phyloP scores from a whole-genome alignment of 2,888 invertebrate genomes.

The Polia nebulosa region DNA sequence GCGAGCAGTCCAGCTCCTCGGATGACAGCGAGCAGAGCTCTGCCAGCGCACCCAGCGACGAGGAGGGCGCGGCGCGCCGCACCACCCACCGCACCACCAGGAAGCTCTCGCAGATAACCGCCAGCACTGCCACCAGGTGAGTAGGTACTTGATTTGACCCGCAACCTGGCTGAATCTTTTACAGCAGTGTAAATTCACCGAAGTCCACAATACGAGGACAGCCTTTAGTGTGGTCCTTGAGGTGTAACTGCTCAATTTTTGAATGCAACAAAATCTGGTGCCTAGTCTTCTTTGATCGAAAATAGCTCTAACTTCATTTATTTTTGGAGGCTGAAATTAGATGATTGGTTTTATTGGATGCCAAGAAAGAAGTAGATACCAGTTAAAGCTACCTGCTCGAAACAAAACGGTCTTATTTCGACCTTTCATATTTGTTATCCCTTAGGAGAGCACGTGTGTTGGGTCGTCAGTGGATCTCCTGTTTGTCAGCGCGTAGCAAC shows the following conservation, averaged over 20 bases:
- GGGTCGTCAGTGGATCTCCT: slow-evolving; percentile 94
- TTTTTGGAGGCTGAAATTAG: too few relatives aligned
- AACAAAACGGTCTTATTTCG: not conserved
- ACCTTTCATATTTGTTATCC: not conserved
- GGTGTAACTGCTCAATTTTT: not conserved
- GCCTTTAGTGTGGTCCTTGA: not conserved
- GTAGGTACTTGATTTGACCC: slow-evolving; percentile 22
- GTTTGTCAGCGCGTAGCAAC: slow-evolving; percentile 95
- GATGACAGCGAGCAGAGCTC: slow-evolving; percentile 83
- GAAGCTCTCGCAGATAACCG: slow-evolving; percentile 57
- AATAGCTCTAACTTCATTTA: not conserved
- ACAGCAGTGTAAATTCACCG: not conserved
- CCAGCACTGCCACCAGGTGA: slow-evolving; percentile 69
- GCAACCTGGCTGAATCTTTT: not conserved
- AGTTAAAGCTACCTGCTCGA: not conserved
- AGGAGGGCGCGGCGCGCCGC: slow-evolving; percentile 76
- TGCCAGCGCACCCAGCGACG: slow-evolving; percentile 82
- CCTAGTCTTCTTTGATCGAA: not conserved
- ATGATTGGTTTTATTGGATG: not conserved
- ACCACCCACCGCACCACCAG: slow-evolving; percentile 46
- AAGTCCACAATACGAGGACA: not conserved
- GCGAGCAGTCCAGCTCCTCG: slow-evolving; percentile 76
- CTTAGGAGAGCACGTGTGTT: slow-evolving; percentile 80
- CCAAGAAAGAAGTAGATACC: not conserved
- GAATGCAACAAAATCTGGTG: not conserved